Base-by-base conservation (phyloP, 2,888 invertebrate species). In the Punctoribates punctum region DNA sequence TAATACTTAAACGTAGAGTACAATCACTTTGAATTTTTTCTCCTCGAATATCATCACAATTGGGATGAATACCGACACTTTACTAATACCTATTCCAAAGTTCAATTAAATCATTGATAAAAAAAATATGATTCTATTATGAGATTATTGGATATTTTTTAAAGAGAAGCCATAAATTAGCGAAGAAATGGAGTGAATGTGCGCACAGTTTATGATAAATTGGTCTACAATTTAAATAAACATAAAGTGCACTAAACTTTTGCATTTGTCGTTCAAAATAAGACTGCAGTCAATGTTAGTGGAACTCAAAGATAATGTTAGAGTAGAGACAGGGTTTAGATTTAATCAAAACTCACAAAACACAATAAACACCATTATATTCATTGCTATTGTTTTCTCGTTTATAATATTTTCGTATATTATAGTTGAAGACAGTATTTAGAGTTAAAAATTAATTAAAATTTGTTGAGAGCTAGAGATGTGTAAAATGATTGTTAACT, bases 181-280 rank as follows among this genome's bases (percentile, higher is more conserved):
- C 8, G 13, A 42, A 42, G 11, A 42, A 42, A 42, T 42, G 42
- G 8, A 42, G 1, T 42, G 13, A 42, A 42, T 42, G 42, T 42
- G 51, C n/a, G 20, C 51, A n/a, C 51, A 51, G 51, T 20, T 51
- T 51, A 4, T 20, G 5, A 51, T n/a, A n/a, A 20, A 51, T 20
- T 51, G 6, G n/a, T 57, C 20, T 51, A 20, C 20, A 51, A 38
- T 38, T 38, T 70, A 70, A 70, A 70, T 70, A 70, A 70, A 70
- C 70, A 70, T 70, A 5, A 46, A 70, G 70, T 70, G 70, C 70
- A 70, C 23, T 70, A 70, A 70, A 70, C 70, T 46, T 42, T 67
- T 13, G 23, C 38, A 38, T 34, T 42, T 70, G 20, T 70, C 20
- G n/a, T 23, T 27, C 65, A 17, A 25, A 57, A 57, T 25, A 20